A percentile compares a stretch with the other conserved stretches of the same genome.
phyloP scores from a whole-genome alignment of 2,888 invertebrate species.

The Meghimatium bilineatum region DNA sequence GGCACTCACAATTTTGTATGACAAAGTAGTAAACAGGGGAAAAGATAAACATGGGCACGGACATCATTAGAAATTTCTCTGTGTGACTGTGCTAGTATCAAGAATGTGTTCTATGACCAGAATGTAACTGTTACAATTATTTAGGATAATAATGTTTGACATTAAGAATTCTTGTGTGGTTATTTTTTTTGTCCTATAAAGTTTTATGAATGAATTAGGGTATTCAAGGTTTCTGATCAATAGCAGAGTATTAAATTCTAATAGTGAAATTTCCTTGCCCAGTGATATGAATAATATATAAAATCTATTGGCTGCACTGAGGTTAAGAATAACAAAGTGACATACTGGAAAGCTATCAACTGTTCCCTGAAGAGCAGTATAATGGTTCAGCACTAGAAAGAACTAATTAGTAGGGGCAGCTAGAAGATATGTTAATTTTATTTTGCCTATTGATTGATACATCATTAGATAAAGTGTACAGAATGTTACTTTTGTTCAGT shows the following conservation, averaged over 20 bases:
- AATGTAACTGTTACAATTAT: neutral
- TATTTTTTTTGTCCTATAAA: neutral
- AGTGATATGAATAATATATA: neutral
- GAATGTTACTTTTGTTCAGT: neutral
- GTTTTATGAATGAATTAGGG: neutral
- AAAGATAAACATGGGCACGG: constrained; percentile 47
- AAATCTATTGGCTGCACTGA: neutral
- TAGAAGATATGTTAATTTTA: neutral
- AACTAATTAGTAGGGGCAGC: neutral
- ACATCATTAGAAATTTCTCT: constrained; percentile 46
- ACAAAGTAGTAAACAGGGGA: constrained; percentile 49
- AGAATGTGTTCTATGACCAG: neutral
- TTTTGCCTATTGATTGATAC: neutral
- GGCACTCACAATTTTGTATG: constrained; percentile 52
- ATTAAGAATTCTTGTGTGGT: neutral
- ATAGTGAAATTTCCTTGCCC: neutral
- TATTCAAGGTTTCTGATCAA: neutral
- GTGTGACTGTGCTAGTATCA: neutral
- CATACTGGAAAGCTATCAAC: too few species aligned
- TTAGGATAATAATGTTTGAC: neutral
- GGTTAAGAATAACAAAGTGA: too few species aligned
- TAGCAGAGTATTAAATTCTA: neutral
- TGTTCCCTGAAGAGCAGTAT: too few species aligned
- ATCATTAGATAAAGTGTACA: neutral
- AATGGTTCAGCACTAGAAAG: neutral